Conservation (phyloP, 2,888 invertebrate genomes). For the Saturnia japonica region DNA sequence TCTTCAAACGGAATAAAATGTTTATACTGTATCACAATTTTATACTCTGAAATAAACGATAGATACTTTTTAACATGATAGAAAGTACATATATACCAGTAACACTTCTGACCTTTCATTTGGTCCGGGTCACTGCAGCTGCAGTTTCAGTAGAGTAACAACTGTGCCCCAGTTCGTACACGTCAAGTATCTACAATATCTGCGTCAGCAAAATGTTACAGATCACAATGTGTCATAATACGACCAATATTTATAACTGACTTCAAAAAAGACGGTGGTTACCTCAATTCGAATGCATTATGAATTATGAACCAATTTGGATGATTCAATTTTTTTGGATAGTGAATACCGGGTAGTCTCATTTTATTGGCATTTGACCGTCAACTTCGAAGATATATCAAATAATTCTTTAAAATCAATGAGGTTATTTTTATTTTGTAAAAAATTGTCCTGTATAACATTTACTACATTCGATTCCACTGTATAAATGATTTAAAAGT, state of each 20-base stretch:
- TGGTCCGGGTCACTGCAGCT: constrained; percentile 33
- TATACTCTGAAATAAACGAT: neutral
- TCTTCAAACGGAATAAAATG: neutral
- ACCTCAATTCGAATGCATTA: too few species aligned
- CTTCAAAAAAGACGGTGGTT: too few species aligned
- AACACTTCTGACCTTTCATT: constrained; percentile 36
- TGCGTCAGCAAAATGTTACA: neutral
- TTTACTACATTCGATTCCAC: neutral
- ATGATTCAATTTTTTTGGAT: too few species aligned
- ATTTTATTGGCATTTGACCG: too few species aligned
- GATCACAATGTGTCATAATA: constrained; percentile 4
- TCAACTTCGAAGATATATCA: too few species aligned
- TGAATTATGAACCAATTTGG: too few species aligned
- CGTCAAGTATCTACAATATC: constrained; percentile 13
- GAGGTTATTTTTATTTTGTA: too few species aligned
- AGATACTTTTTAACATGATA: neutral
- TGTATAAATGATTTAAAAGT: neutral
- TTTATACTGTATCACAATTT: neutral
- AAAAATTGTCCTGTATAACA: too few species aligned
- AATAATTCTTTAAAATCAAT: too few species aligned
- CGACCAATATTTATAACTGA: neutral
- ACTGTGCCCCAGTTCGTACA: constrained; percentile 21
- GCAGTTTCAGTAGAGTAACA: constrained; percentile 26
- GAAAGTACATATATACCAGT: neutral
- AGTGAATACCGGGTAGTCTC: too few species aligned